Conservation (phyloP, 2,888 invertebrate genomes). For the Andrena hattorfiana region DNA sequence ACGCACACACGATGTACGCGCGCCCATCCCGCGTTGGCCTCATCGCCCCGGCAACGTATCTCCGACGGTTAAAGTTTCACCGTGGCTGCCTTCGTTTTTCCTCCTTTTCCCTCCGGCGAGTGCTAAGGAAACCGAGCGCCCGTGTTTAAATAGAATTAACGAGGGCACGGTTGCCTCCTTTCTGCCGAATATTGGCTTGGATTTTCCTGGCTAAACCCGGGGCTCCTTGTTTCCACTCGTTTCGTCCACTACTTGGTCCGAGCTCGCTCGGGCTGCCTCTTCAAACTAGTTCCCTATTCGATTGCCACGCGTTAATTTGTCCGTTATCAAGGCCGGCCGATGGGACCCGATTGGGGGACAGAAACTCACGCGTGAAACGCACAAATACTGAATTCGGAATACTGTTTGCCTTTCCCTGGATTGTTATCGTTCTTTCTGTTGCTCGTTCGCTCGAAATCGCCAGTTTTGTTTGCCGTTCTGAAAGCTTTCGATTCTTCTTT, state of each 20-base stretch:
- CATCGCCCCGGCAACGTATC: background rate
- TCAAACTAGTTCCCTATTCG: conserved; percentile 3
- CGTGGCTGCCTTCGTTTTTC: conserved; percentile 3
- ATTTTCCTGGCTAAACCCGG: background rate
- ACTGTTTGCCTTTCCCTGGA: background rate
- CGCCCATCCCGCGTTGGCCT: background rate
- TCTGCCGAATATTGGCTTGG: conserved; percentile 13
- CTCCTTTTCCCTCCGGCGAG: background rate
- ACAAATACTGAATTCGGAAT: background rate
- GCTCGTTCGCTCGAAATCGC: background rate
- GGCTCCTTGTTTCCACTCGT: background rate
- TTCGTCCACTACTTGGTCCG: conserved; percentile 6
- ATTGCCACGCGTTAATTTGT: conserved; percentile 22
- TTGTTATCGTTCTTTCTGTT: background rate
- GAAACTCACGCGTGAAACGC: background rate
- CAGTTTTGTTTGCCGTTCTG: background rate
- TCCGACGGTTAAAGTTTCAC: conserved; percentile 13
- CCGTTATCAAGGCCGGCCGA: background rate
- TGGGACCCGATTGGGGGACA: background rate
- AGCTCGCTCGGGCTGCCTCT: background rate
- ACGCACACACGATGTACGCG: conserved; percentile 1
- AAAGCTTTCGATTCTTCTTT: background rate
- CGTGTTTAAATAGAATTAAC: conserved; percentile 45
- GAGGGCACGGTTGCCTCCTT: conserved; percentile 6
- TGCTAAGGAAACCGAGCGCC: background rate